phyloP scores from a whole-genome alignment of 2,113 vertebrate genomes.

The Thamnophis sirtalis region DNA sequence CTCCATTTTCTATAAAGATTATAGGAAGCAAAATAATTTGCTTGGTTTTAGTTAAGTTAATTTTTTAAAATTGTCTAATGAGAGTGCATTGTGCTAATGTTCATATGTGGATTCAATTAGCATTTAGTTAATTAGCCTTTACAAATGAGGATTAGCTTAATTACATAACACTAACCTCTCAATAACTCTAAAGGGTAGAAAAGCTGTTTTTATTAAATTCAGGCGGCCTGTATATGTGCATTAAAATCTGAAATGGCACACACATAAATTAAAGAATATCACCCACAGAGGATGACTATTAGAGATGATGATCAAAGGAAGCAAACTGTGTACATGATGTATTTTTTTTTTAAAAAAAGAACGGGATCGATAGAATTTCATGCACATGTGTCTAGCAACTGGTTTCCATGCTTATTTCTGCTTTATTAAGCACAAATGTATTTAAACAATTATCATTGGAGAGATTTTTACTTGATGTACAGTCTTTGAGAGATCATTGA shows the following conservation, averaged over 20 bases:
- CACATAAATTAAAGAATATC: slow-evolving; percentile 63
- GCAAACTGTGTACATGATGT: slow-evolving; percentile 43
- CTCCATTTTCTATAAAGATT: slow-evolving; percentile 18
- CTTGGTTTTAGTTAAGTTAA: slow-evolving; percentile 56
- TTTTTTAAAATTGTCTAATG: slow-evolving; percentile 48
- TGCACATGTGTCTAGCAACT: slow-evolving; percentile 27
- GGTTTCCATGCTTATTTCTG: slow-evolving; percentile 31
- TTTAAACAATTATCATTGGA: not conserved
- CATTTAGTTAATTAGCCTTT: slow-evolving; percentile 66
- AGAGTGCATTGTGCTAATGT: slow-evolving; percentile 65
- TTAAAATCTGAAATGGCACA: slow-evolving; percentile 59
- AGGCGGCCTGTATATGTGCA: slow-evolving; percentile 58
- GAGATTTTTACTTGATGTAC: not conserved
- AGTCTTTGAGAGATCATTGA: not conserved
- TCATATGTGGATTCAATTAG: slow-evolving; percentile 68
- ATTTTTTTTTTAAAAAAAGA: not conserved
- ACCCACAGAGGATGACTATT: slow-evolving; percentile 54
- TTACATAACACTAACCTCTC: slow-evolving; percentile 67
- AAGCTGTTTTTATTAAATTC: slow-evolving; percentile 62
- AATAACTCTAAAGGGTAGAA: slow-evolving; percentile 63
- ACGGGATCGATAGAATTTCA: slow-evolving; percentile 46
- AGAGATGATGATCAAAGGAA: slow-evolving; percentile 57
- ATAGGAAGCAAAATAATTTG: slow-evolving; percentile 47
- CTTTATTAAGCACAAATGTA: not conserved
- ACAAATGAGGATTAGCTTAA: slow-evolving; percentile 68